A percentile compares a stretch with the other conserved stretches of the same genome.
phyloP scores from a whole-genome alignment of 2,888 invertebrate genomes.

The Thymelicus acteon region DNA sequence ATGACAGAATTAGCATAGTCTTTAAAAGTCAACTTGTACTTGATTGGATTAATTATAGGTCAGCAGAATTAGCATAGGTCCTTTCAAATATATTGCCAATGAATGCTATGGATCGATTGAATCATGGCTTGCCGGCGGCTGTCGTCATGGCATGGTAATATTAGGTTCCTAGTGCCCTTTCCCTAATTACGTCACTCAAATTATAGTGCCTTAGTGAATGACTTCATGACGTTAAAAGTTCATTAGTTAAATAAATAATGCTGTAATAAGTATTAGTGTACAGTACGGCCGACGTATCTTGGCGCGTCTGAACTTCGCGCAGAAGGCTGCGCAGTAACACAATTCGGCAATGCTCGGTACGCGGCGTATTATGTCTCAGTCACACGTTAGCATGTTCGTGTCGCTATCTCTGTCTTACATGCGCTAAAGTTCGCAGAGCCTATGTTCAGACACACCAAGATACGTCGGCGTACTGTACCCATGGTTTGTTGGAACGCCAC shows the following conservation, averaged over 20 bases:
- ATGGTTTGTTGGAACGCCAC: too few species aligned
- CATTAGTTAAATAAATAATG: conserved; percentile 9
- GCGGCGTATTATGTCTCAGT: too few species aligned
- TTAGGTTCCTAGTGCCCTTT: conserved; percentile 39
- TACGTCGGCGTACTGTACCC: too few species aligned
- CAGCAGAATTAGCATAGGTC: conserved; percentile 24
- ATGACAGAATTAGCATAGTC: neutral
- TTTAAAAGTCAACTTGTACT: neutral
- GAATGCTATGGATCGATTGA: conserved; percentile 49
- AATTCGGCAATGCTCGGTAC: too few species aligned
- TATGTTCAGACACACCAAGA: too few species aligned
- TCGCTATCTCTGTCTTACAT: too few species aligned
- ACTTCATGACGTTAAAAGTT: conserved; percentile 22
- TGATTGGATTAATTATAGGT: conserved; percentile 20
- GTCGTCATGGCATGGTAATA: conserved; percentile 35
- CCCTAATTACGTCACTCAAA: conserved; percentile 31
- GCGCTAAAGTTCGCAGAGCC: too few species aligned
- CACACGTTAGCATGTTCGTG: too few species aligned
- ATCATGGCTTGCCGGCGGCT: conserved; percentile 41
- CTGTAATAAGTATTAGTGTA: too few species aligned
- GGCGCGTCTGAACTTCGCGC: too few species aligned
- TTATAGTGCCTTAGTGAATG: conserved; percentile 13
- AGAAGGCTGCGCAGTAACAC: too few species aligned
- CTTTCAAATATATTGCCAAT: neutral
- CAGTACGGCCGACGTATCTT: too few species aligned